A percentile compares a stretch with the other conserved stretches of the same genome.
These are phyloP conservation scores for Thereva unica DNA, from an alignment of 2,888 invertebrate genomes.

Conservation along the genomic window DNA sequence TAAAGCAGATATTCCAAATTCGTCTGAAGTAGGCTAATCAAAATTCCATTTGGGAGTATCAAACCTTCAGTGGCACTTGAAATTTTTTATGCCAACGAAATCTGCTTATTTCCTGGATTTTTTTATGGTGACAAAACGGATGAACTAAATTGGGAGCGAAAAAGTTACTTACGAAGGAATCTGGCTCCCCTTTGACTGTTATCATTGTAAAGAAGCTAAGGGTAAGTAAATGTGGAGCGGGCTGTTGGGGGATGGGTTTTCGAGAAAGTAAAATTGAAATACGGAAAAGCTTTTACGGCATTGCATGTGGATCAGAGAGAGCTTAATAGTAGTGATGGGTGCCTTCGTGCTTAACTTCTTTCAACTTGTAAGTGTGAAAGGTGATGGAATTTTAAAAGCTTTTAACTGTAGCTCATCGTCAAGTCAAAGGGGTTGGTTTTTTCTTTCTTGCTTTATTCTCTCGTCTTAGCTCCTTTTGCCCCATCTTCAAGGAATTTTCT, in stretches of 20 bases:
- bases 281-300: conserved; percentile 40
- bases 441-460: conserved; percentile 22
- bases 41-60: not conserved
- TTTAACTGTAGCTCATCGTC: conserved; percentile 41
- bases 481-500: not conserved
- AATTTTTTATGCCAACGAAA: conserved; percentile 15
- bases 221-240: not conserved
- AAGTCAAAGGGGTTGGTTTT: conserved; percentile 1
- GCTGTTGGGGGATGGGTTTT: not conserved
- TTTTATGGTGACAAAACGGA: conserved; percentile 37
- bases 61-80: conserved; percentile 2
- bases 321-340: conserved; percentile 33
- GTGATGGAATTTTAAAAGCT: conserved; percentile 42
- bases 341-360: conserved; percentile 35
- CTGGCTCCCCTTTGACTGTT: conserved; percentile 8
- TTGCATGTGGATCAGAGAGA: conserved; percentile 36
- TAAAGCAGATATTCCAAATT: too few relatives aligned
- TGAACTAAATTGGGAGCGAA: conserved; percentile 38
- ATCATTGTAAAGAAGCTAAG: conserved; percentile 12
- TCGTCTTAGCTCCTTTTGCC: not conserved
- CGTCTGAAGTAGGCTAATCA: not conserved
- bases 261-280: conserved; percentile 36
- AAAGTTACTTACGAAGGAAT: conserved; percentile 27
- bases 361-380: conserved; percentile 39
- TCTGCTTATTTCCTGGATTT: conserved; percentile 36